Evolutionary conservation across 1,140 invertebrate species (phyloP).

Genomic region (Notospermus geniculatus): DNA sequence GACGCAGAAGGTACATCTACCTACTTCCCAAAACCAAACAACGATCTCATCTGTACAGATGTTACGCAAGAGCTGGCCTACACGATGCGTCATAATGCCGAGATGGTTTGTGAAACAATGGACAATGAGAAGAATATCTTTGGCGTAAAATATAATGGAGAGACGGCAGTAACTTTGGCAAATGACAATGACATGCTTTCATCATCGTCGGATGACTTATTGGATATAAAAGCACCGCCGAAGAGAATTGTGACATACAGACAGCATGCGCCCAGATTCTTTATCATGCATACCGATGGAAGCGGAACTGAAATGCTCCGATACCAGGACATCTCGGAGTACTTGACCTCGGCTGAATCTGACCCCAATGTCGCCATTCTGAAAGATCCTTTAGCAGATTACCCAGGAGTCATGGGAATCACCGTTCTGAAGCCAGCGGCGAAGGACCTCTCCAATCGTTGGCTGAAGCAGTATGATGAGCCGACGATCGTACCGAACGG

Average conservation of each 20-base stretch:
- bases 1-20: conserved; percentile 34
- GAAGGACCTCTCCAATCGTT: conserved; percentile 40
- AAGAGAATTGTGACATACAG: conserved; percentile 35
- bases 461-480: conserved; percentile 50
- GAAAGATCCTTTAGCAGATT: conserved; percentile 47
- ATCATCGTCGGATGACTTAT: conserved; percentile 34
- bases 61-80: conserved; percentile 41
- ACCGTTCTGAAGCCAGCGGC: conserved; percentile 48
- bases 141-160: conserved; percentile 45
- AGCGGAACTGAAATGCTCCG: conserved; percentile 52
- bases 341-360: conserved; percentile 40
- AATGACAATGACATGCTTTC: conserved; percentile 15
- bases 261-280: conserved; percentile 52
- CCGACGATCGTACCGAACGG: conserved; percentile 51
- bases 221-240: conserved; percentile 22
- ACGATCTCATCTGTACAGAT: conserved; percentile 36
- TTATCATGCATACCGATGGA: conserved; percentile 50
- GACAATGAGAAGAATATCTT: conserved; percentile 50
- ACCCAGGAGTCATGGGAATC: conserved; percentile 46
- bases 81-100: conserved; percentile 45
- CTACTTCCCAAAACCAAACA: conserved; percentile 43
- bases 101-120: conserved; percentile 47
- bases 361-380: conserved; percentile 50
- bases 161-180: conserved; percentile 26
- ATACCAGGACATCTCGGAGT: conserved; percentile 49